Evolutionary conservation across 2,113 vertebrate genomes (phyloP), one percentile per base, ranked within the genome.

Genomic region (Pseudorectes ferrugineus): DNA sequence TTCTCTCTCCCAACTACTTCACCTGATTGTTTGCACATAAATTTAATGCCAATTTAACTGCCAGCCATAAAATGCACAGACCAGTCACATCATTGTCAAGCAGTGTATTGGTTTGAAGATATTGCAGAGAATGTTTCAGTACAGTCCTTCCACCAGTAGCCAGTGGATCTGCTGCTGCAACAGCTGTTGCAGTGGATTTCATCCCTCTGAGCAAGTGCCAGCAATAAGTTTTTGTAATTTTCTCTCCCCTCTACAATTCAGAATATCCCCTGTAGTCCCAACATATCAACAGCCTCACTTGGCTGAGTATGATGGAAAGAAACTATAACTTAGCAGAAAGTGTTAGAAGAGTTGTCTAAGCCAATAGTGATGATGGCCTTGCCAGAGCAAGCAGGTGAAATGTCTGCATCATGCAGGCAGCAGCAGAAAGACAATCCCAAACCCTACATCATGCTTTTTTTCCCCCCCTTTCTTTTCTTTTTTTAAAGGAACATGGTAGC

Each of bases 381-480:
- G 49, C 31, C 78, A 88, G 58, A 79, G 49, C 54, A 66, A 72
- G 45, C 2, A 5, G 59, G 72, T 58, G 40, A 77, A 84, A 49
- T 13, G 31, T 31, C 71, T 36, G 8, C 12, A 35, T 3, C 20
- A 31, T 4, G 13, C 46, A 88, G 38, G 68, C 38, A 80, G 67
- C 33, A 65, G 67, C 22, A 76, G 28, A 35, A 76, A 88, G 36
- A 45, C 36, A 52, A 29, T 24, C 31, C 48, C 71, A 61, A 72
- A 82, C 5, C 24, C 9, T 40, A 15, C 19, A 48, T 14, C 4
- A 2, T 29, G 31, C 2, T 16, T 71, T 43, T 46, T 33, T 54
- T 11, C 0, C 2, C 3, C 23, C 35, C 7, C 10, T 9, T 38
- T 59, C 10, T 26, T 28, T 48, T 6, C 10, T 15, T 31, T 23